A percentile compares a stretch with the other conserved stretches of the same genome.
phyloP scores from a whole-genome alignment of 2,888 invertebrate species.

The Drosophila tanythrix region DNA sequence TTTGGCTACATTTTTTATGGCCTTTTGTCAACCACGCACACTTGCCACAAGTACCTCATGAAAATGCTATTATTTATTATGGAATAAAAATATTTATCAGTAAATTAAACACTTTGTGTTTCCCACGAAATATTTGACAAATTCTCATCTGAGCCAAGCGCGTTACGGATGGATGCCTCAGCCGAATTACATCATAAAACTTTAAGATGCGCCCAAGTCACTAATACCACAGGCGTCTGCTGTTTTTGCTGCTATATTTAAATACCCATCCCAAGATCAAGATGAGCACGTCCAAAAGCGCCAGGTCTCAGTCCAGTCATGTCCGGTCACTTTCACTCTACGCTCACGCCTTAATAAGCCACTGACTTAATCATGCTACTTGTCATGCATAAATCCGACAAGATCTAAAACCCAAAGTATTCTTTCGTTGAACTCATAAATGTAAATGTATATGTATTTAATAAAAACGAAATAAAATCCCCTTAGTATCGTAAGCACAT shows the following conservation, averaged over 20 bases:
- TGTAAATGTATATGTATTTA: constrained; percentile 16
- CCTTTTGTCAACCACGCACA: constrained; percentile 34
- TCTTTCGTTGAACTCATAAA: not conserved
- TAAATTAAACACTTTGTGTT: constrained; percentile 73
- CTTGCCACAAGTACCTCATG: constrained; percentile 66
- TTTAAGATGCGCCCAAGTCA: constrained; percentile 23
- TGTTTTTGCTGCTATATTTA: constrained; percentile 38
- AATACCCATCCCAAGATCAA: constrained; percentile 30
- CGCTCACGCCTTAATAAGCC: not conserved
- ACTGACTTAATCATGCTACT: not conserved
- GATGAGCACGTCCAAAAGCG: not conserved
- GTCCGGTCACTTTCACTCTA: constrained; percentile 3
- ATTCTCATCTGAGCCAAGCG: constrained; percentile 29
- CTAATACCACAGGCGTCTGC: constrained; percentile 16
- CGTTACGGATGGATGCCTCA: not conserved
- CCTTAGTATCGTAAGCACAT: not conserved
- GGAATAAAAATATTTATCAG: constrained; percentile 79
- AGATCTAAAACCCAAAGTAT: not conserved
- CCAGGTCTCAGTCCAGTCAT: not conserved
- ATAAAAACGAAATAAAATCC: not conserved
- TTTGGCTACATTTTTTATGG: constrained; percentile 69
- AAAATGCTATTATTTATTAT: constrained; percentile 75
- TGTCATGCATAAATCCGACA: not conserved
- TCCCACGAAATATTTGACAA: constrained; percentile 44
- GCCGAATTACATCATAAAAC: constrained; percentile 67